phyloP scores from a whole-genome alignment of 2,113 vertebrate species.

The Nesoenas mayeri region DNA sequence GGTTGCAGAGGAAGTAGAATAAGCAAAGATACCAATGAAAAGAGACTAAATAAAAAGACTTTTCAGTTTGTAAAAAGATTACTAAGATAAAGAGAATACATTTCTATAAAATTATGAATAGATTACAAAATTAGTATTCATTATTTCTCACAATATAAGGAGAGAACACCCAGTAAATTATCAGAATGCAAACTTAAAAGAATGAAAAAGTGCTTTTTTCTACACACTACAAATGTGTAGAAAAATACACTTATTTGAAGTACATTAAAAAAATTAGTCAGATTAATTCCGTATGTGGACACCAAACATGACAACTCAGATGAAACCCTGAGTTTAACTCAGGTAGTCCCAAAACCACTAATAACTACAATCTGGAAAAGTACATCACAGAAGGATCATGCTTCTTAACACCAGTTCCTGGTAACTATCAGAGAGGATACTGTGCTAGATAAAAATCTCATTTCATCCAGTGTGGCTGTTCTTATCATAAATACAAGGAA shows the following conservation, averaged over 20 bases:
- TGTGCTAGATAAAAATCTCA: not conserved
- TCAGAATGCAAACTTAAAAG: not conserved
- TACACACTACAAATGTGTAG: not conserved
- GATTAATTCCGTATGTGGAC: not conserved
- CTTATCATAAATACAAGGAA: not conserved
- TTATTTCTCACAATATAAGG: not conserved
- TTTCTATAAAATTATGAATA: not conserved
- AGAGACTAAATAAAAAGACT: not conserved
- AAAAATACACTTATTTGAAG: not conserved
- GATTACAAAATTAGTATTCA: not conserved
- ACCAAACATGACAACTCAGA: not conserved
- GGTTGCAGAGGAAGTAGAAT: not conserved
- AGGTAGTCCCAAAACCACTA: not conserved
- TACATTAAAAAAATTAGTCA: not conserved
- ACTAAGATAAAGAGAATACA: not conserved
- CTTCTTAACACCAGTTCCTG: not conserved
- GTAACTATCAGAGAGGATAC: not conserved
- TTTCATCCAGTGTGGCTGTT: not conserved
- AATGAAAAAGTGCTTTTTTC: not conserved
- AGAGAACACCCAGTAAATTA: not conserved
- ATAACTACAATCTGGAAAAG: not conserved
- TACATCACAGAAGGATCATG: not conserved
- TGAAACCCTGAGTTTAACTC: not conserved
- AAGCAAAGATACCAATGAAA: not conserved
- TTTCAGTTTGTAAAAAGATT: not conserved